phyloP scores from a whole-genome alignment of 2,797 vertebrate species.

The Thunnus albacares region DNA sequence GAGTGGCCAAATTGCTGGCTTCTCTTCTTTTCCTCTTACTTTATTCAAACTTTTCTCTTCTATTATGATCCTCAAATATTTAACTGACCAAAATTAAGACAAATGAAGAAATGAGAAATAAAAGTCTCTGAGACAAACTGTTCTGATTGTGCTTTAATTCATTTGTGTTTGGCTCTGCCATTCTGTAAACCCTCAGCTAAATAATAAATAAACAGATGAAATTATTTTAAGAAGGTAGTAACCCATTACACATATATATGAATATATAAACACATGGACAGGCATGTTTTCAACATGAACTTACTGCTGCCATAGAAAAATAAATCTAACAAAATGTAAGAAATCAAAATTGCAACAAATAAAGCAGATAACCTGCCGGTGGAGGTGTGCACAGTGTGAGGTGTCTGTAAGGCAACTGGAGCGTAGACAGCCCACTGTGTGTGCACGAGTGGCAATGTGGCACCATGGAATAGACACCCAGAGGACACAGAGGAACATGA shows the following conservation, averaged over 20 bases:
- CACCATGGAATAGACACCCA: constrained; percentile 57
- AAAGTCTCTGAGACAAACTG: constrained; percentile 9
- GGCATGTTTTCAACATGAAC: constrained; percentile 56
- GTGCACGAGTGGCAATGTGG: constrained; percentile 50
- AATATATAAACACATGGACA: constrained; percentile 59
- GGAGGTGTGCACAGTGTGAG: constrained; percentile 53
- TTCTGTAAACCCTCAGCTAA: constrained; percentile 74
- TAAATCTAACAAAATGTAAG: constrained; percentile 57
- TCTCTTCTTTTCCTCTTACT: too few species aligned
- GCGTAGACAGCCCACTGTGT: constrained; percentile 43
- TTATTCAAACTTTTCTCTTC: too few species aligned
- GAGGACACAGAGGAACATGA: constrained; percentile 13
- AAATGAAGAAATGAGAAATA: constrained; percentile 24
- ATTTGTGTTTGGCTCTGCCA: constrained; percentile 75
- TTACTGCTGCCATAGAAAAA: constrained; percentile 72
- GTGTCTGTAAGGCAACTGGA: constrained; percentile 77
- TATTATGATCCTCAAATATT: too few species aligned
- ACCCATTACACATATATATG: constrained; percentile 30
- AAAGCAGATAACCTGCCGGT: constrained; percentile 43
- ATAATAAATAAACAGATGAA: constrained; percentile 80
- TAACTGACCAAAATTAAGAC: too few species aligned
- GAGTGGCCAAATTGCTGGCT: too few species aligned
- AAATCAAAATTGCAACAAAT: constrained; percentile 45
- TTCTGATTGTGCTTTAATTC: constrained; percentile 75
- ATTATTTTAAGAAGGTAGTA: constrained; percentile 60